phyloP scores from a whole-genome alignment of 2,113 vertebrate genomes.

The Columbina picui region DNA sequence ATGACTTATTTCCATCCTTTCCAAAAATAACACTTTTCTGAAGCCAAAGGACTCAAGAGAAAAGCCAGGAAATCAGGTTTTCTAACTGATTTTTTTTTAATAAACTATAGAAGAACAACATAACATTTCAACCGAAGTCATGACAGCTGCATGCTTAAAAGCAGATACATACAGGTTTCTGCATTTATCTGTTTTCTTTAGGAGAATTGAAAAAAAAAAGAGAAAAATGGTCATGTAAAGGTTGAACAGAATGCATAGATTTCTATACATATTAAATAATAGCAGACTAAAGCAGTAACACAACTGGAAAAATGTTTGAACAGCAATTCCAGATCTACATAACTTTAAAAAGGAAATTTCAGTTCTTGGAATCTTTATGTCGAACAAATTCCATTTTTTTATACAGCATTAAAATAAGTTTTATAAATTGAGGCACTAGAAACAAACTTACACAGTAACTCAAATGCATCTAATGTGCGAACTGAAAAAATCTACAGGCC shows the following conservation, averaged over 20 bases:
- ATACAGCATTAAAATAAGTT: slow-evolving; percentile 9
- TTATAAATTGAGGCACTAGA: slow-evolving; percentile 31
- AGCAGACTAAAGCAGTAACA: slow-evolving; percentile 30
- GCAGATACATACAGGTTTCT: slow-evolving; percentile 40
- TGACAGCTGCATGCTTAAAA: slow-evolving; percentile 58
- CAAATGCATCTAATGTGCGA: background rate
- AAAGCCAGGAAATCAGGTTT: slow-evolving; percentile 26
- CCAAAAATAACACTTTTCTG: background rate
- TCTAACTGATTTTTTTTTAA: slow-evolving; percentile 55
- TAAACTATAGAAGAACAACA: slow-evolving; percentile 64
- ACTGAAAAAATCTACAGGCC: background rate
- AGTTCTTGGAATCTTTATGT: background rate
- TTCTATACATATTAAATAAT: slow-evolving; percentile 41
- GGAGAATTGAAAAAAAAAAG: background rate
- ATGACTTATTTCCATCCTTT: background rate
- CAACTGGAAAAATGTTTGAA: background rate
- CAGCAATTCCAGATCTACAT: background rate
- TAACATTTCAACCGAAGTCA: slow-evolving; percentile 53
- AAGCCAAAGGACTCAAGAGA: slow-evolving; percentile 24
- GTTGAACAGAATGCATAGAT: background rate
- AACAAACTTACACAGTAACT: slow-evolving; percentile 12
- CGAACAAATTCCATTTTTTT: background rate
- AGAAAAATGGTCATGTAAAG: background rate
- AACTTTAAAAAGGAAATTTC: background rate
- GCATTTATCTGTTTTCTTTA: background rate